These are phyloP conservation scores for Nymphalis polychloros DNA, from an alignment of 2,888 invertebrate species.

Conservation along the genomic window DNA sequence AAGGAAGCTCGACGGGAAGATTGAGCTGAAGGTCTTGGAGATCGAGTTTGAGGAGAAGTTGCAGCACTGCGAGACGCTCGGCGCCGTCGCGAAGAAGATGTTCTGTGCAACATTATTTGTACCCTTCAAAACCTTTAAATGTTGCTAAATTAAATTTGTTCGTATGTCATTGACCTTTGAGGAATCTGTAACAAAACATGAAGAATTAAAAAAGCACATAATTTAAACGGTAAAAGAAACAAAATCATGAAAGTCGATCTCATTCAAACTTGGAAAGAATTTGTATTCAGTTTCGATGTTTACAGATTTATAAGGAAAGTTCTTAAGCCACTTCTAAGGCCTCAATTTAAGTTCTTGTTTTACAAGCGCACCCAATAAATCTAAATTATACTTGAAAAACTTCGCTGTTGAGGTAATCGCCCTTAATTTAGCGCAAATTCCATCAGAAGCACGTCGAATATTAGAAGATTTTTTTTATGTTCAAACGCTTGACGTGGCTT, in stretches of 20 bases:
- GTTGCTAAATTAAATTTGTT: neutral
- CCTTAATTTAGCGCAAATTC: constrained; percentile 25
- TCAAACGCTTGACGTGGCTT: constrained; percentile 28
- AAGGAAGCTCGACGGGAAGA: constrained; percentile 81
- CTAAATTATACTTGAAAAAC: constrained; percentile 34
- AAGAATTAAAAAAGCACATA: neutral
- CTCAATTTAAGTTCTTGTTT: constrained; percentile 37
- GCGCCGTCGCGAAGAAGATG: constrained; percentile 84
- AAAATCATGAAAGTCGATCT: neutral
- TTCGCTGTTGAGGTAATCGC: constrained; percentile 27
- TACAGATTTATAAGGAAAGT: constrained; percentile 20
- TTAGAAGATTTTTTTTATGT: constrained; percentile 15
- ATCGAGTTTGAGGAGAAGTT: constrained; percentile 83
- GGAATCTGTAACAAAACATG: constrained; percentile 26
- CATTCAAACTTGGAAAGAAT: constrained; percentile 21
- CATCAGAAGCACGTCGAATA: constrained; percentile 10
- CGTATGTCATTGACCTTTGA: neutral
- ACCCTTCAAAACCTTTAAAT: neutral
- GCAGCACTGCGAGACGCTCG: constrained; percentile 85
- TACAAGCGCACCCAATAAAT: constrained; percentile 33
- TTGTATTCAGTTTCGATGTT: constrained; percentile 24
- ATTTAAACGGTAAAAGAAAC: neutral
- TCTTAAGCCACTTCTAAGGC: constrained; percentile 29
- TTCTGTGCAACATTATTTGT: constrained; percentile 83
- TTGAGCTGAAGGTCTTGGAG: constrained; percentile 74